Percentiles rank a stretch among this genome's conserved stretches.
phyloP scores from a whole-genome alignment of 2,888 invertebrate genomes.

The Hypomecis punctinalis region DNA sequence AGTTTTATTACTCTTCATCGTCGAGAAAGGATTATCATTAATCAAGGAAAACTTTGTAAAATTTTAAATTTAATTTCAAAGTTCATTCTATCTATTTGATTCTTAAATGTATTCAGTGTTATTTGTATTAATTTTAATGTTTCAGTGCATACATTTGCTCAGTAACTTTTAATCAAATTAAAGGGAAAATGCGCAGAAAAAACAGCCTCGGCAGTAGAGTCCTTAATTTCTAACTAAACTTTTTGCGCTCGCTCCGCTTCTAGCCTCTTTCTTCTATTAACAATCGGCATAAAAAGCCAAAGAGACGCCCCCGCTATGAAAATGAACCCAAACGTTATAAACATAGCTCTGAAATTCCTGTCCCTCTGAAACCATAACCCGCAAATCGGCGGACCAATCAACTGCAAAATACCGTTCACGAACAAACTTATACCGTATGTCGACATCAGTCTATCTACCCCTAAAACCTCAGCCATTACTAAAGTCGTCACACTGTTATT shows the following conservation, averaged over 20 bases:
- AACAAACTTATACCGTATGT: constrained; percentile 95
- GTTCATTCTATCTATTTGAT: too few species aligned
- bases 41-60: too few species aligned
- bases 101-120: too few species aligned
- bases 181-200: neutral
- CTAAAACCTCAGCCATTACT: constrained; percentile 95
- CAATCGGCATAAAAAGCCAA: constrained; percentile 91
- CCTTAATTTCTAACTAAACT: constrained; percentile 35
- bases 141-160: too few species aligned
- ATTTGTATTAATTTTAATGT: too few species aligned
- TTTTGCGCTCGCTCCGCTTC: constrained; percentile 48
- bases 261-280: constrained; percentile 75
- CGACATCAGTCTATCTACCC: constrained; percentile 92
- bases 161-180: too few species aligned
- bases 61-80: too few species aligned
- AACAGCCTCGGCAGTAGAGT: neutral
- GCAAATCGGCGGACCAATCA: constrained; percentile 92
- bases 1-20: too few species aligned
- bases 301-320: constrained; percentile 89
- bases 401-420: constrained; percentile 92
- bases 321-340: constrained; percentile 90
- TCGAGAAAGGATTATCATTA: too few species aligned
- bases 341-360: constrained; percentile 88
- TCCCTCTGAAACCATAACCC: constrained; percentile 88
- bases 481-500: constrained; percentile 94